Evolutionary conservation across 53 echinoderm and acorn worm species (phyloP), one percentile per base, ranked within the genome.

Genomic region (Paracentrotus lividus): DNA sequence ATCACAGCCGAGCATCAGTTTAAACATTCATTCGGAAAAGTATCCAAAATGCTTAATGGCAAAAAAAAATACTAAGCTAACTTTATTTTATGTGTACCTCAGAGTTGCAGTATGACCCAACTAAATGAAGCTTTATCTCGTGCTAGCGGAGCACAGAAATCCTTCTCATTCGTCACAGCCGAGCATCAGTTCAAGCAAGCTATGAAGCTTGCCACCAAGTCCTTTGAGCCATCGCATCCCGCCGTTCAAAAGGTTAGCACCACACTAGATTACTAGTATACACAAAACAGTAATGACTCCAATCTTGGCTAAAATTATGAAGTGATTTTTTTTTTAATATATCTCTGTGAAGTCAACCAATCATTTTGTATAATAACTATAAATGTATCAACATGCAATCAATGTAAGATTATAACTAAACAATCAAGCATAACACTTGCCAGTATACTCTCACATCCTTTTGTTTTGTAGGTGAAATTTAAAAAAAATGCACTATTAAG

Each of bases 111-210:
- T 81, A 81, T 81, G 81, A 78, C 78, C 33, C 77, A 43, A 56
- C 23, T 92, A 42, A 77, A 92, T 21, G 92, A 92, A 57, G 72
- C 51, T 13, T 40, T 92, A 21, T 23, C 92, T 23, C 92, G 92
- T 52, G 92, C 92, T 2, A 18, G 58, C n/a, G 29, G 92, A 27
- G 92, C 92, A 7, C 92, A 92, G 81, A 92, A 56, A 42, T 78
- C 92, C 21, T 92, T 92, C 92, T 77, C 92, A 15, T 92, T 55
- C 81, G 81, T 92, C 36, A 92, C 92, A 0, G 94, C 94, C 23
- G 88, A 94, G 43, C 32, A 75, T 10, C 88, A 75, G 24, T 94
- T 53, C 57, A 88, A 88, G 24, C 84, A 88, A 52, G 94, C 94
- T 9, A 54, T 68, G 69, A 68, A 72, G 0, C 57, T 94, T 4